Evolutionary conservation across 2,888 invertebrate species (phyloP), one percentile per base, ranked within the genome.

Genomic region (Hydropsyche betteni): DNA sequence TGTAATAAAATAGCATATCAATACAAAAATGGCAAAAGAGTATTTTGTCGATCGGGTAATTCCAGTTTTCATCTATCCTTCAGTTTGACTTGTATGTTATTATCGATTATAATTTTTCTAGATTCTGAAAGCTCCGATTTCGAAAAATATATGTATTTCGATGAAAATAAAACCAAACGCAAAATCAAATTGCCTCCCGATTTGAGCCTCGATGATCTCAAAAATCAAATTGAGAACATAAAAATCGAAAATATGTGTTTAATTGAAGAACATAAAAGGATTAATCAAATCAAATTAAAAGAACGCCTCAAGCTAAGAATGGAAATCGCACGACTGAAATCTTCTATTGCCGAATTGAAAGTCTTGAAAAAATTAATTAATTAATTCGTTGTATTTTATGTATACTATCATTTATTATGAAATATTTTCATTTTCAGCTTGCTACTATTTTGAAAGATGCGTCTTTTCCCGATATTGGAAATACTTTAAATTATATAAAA

Each of bases 131-230:
- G 79, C 52, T 69, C 68, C 4, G 79, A 79, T 70, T 79, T 79
- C 75, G 79, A 79, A 77, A 79, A 77, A 58, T 79, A 79, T 51
- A 44, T 68, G 12, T 79, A 77, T 58, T 79, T 79, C 52, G 77
- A 79, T 36, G 79, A 79, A 50, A 72, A 70, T 12, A 79, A 77
- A 71, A 77, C 76, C 2, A 79, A 79, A 68, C 12, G 76, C 50
- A 79, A 79, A 68, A 44, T 79, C 5, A 79, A 79, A 74, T 12
- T 79, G 12, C 14, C 51, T 58, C 16, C 69, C 2, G 14, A 77
- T 33, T 44, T 77, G 44, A 61, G 72, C 6, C 61, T 70, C 10
- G 68, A 74, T 14, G 68, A 76, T 36, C 33, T 79, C n/a, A 51
- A 68, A 33, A 51, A 73, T 14, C 74, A 76, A 51, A 77, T 79